Evolutionary conservation across 2,888 invertebrate species (phyloP).

Genomic region (Dendrolimus houi): DNA sequence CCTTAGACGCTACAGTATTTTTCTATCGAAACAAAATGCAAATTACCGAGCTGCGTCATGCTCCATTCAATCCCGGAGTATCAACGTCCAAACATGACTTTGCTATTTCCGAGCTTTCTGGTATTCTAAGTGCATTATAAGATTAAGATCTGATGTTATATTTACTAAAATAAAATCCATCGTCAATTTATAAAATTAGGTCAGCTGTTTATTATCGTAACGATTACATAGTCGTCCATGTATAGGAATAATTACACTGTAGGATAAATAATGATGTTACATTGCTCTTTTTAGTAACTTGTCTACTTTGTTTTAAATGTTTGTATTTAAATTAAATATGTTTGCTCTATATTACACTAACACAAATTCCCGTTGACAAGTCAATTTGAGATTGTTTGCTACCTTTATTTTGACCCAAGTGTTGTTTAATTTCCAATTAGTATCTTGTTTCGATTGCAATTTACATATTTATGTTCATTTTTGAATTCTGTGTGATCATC

Average conservation of each 20-base stretch:
- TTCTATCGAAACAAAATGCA: conserved; percentile 38
- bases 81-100: conserved; percentile 7
- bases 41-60: conserved; percentile 44
- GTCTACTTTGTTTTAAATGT: conserved; percentile 14
- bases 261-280: no score
- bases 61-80: conserved; percentile 12
- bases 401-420: conserved; percentile 20
- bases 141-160: not conserved
- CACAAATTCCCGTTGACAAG: conserved; percentile 72
- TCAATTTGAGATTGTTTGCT: conserved; percentile 32
- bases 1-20: conserved; percentile 6
- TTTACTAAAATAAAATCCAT: not conserved
- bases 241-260: no score
- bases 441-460: conserved; percentile 27
- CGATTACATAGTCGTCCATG: no score
- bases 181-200: no score
- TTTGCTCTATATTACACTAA: conserved; percentile 53
- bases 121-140: not conserved
- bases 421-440: conserved; percentile 31
- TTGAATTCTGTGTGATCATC: conserved; percentile 25
- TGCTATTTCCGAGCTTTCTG: conserved; percentile 4
- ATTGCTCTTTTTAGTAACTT: not conserved
- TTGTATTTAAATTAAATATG: conserved; percentile 16
- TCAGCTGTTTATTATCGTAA: no score
- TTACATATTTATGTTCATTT: conserved; percentile 22